A percentile compares a stretch with the other conserved stretches of the same genome.
Conservation (phyloP, 2,113 vertebrate genomes). For the Conger conger region DNA sequence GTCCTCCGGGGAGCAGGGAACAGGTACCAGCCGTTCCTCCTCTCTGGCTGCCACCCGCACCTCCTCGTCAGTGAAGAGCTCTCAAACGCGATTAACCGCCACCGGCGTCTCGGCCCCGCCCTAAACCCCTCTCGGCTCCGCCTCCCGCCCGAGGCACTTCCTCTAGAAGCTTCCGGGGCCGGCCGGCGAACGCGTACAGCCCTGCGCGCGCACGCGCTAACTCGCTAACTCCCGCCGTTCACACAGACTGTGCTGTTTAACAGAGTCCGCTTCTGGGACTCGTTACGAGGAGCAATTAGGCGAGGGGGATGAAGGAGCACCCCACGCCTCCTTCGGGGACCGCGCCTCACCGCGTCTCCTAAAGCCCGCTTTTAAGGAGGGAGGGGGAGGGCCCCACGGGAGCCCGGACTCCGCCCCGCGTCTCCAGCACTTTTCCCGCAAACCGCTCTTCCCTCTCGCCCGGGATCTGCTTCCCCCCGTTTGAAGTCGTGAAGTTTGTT, state of each 20-base stretch:
- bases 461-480: no score
- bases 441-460: no score
- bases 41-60: not conserved
- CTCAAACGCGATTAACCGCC: not conserved
- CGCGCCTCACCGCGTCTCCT: not conserved
- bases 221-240: not conserved
- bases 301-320: not conserved
- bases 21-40: not conserved
- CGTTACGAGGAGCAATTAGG: not conserved
- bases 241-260: not conserved
- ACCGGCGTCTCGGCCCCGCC: not conserved
- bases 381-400: no score
- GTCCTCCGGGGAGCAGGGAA: no score
- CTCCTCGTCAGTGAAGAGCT: no score
- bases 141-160: not conserved
- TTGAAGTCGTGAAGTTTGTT: not conserved
- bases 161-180: not conserved
- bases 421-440: not conserved
- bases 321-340: not conserved
- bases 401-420: no score
- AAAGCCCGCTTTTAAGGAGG: not conserved
- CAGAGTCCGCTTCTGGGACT: not conserved
- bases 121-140: not conserved
- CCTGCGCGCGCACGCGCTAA: no score
- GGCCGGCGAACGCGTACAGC: not conserved